phyloP scores from a whole-genome alignment of 2,888 invertebrate genomes.

The Phortica okadai region DNA sequence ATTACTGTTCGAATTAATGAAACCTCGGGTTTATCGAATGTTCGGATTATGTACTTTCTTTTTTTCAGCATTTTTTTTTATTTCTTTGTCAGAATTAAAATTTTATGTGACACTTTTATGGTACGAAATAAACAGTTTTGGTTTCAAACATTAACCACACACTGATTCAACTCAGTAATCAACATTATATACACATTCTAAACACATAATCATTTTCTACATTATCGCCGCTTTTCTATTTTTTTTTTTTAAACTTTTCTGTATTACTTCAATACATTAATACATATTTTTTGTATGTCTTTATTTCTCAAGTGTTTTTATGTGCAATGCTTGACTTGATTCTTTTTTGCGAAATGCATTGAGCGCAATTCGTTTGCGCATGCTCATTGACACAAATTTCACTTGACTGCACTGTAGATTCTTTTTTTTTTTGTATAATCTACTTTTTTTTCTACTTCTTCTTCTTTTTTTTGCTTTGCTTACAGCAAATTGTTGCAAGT shows the following conservation, averaged over 20 bases:
- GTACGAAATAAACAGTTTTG: no score
- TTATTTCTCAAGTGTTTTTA: not conserved
- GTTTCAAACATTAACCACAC: no score
- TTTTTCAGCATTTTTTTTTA: no score
- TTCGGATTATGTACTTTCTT: no score
- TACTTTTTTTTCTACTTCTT: conserved; percentile 2
- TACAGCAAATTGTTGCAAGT: conserved; percentile 1
- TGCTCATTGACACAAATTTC: conserved; percentile 43
- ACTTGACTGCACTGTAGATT: conserved; percentile 31
- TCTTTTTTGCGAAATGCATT: conserved; percentile 21
- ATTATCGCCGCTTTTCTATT: not conserved
- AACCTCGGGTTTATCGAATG: no score
- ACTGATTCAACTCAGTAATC: no score
- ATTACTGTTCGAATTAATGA: no score
- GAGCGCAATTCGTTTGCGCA: conserved; percentile 25
- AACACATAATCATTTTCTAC: no score
- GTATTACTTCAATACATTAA: not conserved
- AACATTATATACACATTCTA: no score
- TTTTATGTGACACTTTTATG: no score
- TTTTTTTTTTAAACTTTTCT: not conserved
- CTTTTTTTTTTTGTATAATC: conserved; percentile 7
- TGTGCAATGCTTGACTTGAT: conserved; percentile 25
- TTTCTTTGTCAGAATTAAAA: no score
- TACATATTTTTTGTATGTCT: no score
- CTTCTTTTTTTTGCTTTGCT: not conserved